Conservation (phyloP, 2,113 vertebrate species). For the Capreolus pygargus region DNA sequence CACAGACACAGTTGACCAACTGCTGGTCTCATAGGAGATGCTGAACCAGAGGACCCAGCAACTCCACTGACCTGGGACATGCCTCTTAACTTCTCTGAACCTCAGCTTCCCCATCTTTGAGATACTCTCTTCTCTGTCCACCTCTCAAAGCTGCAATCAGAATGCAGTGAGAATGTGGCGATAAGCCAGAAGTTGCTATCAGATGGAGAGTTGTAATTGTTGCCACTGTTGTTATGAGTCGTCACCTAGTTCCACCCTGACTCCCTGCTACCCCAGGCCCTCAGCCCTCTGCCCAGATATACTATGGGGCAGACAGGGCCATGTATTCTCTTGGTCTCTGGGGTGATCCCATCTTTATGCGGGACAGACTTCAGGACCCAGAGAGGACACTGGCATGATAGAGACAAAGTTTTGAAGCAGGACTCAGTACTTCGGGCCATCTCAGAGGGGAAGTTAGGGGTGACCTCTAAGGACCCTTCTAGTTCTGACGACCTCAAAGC, state of each 20-base stretch:
- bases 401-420: not conserved
- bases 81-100: not conserved
- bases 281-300: not conserved
- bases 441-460: not conserved
- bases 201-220: not conserved
- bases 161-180: not conserved
- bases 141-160: not conserved
- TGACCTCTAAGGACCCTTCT: not conserved
- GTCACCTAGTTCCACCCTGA: not conserved
- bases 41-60: not conserved
- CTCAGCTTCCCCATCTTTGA: not conserved
- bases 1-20: not conserved
- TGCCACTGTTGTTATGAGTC: not conserved
- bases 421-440: not conserved
- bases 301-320: not conserved
- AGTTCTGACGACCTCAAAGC: not conserved
- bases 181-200: not conserved
- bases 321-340: not conserved
- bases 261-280: not conserved
- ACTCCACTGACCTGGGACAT: not conserved
- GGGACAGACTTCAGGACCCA: not conserved
- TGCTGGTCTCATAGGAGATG: not conserved
- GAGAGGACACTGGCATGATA: not conserved
- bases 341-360: not conserved
- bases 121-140: not conserved